Conservation (phyloP, 1,140 invertebrate genomes). For the Heliconius nattereri region DNA sequence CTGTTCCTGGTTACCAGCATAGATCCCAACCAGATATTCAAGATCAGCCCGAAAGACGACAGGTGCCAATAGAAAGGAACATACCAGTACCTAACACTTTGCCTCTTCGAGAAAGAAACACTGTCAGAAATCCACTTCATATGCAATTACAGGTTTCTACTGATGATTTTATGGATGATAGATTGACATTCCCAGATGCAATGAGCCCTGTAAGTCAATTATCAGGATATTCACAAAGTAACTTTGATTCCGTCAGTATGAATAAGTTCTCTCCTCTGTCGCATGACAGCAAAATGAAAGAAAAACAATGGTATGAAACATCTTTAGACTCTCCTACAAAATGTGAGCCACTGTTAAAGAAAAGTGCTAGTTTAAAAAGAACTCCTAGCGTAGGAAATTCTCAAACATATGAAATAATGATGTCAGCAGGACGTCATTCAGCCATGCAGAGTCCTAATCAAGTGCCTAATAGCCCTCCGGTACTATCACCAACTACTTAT, state of each 20-base stretch:
- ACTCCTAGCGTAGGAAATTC: conserved; percentile 73
- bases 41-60: conserved; percentile 60
- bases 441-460: conserved; percentile 72
- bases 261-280: conserved; percentile 71
- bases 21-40: conserved; percentile 72
- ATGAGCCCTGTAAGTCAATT: conserved; percentile 73
- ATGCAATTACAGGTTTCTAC: conserved; percentile 73
- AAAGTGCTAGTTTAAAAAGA: conserved; percentile 69
- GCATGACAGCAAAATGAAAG: conserved; percentile 74
- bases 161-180: conserved; percentile 69
- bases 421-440: conserved; percentile 66
- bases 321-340: conserved; percentile 84
- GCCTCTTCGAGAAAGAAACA: conserved; percentile 68
- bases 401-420: conserved; percentile 74
- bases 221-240: conserved; percentile 65
- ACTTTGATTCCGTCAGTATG: conserved; percentile 73
- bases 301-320: conserved; percentile 89
- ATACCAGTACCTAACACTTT: conserved; percentile 65
- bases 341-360: conserved; percentile 62
- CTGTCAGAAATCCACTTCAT: conserved; percentile 62
- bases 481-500: conserved; percentile 56
- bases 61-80: conserved; percentile 59
- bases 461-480: conserved; percentile 65
- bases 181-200: conserved; percentile 59
- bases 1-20: conserved; percentile 58